Evolutionary conservation across 2,797 vertebrate species (phyloP).

Genomic region (Margarornis squamiger): DNA sequence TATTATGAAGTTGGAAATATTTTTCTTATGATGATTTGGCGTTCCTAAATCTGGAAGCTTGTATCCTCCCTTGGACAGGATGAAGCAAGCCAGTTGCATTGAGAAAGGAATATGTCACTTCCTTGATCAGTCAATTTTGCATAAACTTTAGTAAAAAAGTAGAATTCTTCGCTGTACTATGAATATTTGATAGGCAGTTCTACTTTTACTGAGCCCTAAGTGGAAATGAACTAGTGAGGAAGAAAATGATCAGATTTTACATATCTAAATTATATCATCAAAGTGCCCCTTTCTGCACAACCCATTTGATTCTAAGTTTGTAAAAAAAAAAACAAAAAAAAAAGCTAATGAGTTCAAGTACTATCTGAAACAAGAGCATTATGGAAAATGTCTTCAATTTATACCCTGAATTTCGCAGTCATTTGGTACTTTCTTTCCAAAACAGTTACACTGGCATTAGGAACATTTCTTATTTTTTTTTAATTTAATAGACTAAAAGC

Average conservation of each 20-base stretch:
- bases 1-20: not conserved
- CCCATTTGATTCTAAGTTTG: not conserved
- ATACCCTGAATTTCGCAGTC: not conserved
- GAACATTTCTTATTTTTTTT: not conserved
- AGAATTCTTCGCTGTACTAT: not conserved
- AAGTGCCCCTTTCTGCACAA: not conserved
- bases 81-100: not conserved
- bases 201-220: conserved; percentile 4
- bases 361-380: not conserved
- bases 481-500: not conserved
- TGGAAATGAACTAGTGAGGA: conserved; percentile 3
- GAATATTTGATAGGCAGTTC: conserved; percentile 10
- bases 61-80: not conserved
- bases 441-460: not conserved
- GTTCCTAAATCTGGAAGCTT: not conserved
- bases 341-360: not conserved
- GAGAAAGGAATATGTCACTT: not conserved
- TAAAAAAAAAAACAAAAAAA: not conserved
- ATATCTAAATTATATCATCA: conserved; percentile 1
- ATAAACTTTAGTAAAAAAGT: conserved; percentile 28
- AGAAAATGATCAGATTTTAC: conserved; percentile 21
- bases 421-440: not conserved
- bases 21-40: not conserved
- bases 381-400: not conserved
- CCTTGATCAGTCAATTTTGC: not conserved